Base-by-base conservation (phyloP, 2,888 invertebrate genomes). In the Oxyteleia sp. region DNA sequence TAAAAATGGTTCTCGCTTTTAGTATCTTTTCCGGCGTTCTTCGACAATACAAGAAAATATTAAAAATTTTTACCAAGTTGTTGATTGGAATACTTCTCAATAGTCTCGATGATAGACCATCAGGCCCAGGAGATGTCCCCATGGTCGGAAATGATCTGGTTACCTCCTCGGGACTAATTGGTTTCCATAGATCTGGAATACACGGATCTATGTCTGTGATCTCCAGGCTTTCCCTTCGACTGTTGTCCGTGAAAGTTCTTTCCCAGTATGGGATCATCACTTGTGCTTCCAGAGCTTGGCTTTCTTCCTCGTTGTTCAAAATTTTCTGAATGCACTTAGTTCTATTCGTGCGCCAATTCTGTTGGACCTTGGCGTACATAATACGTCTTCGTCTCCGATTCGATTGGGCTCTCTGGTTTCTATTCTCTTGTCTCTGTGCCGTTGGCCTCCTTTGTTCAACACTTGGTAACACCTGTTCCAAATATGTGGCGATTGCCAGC, bases 101-200 rank as follows among this genome's bases (percentile, higher is more conserved):
- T 5, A 55, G 72, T 0, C 83, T 11, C 0, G 84, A 49, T 7
- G 87, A 57, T 0, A 88, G 4, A 0, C 83, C 75, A 29, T 88
- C 87, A 0, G 86, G 86, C 0, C 87, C 87, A 0, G 85, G 83
- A 0, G 85, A n/a, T 0, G 84, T 81, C 1, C 49, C n/a, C n/a
- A n/a, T n/a, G n/a, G n/a, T n/a, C n/a, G n/a, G n/a, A n/a, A 66
- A 23, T 0, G 75, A 51, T 2, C 13, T 45, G 18, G n/a, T 7
- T 0, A 87, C 61, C 15, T 88, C 87, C 0, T 13, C 10, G 0
- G 26, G 20, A 0, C 45, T 16, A 0, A 86, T 76, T 0, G 87
- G 85, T 3, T 2, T 45, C 79, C 74, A 74, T 2, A 84, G 59
- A 2, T 20, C 57, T 4, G 38, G 16, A 4, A 45, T 45, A 15